Percentiles rank a stretch among this genome's conserved stretches.
Conservation (phyloP, 2,888 invertebrate genomes). For the Drosophila aldrichi region DNA sequence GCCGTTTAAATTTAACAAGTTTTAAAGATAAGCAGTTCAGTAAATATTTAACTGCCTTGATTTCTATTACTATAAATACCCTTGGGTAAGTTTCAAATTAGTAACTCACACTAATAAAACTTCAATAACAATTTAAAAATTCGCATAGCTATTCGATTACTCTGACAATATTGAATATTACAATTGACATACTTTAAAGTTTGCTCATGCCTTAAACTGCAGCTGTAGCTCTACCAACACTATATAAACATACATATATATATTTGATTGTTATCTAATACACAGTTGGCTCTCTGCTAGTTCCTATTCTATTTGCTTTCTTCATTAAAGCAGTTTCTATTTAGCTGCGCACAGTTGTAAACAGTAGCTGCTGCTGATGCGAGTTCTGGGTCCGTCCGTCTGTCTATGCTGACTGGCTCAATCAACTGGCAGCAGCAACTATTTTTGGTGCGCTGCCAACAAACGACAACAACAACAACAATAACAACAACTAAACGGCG, state of each 20-base stretch:
- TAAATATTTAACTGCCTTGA: too few species aligned
- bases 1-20: too few species aligned
- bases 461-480: constrained; percentile 16
- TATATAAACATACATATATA: not conserved
- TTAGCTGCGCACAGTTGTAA: constrained; percentile 48
- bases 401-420: constrained; percentile 57
- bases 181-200: not conserved
- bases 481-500: constrained; percentile 37
- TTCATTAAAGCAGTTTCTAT: constrained; percentile 45
- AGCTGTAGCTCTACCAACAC: not conserved
- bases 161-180: not conserved
- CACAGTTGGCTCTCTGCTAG: not conserved
- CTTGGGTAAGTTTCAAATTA: too few species aligned
- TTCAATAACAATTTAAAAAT: not conserved
- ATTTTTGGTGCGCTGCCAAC: constrained; percentile 72
- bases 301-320: constrained; percentile 3
- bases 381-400: constrained; percentile 35
- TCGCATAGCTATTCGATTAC: not conserved
- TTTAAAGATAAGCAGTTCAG: not conserved
- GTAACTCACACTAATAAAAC: too few species aligned
- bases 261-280: not conserved
- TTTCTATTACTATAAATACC: too few species aligned
- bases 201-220: not conserved
- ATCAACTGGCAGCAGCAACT: constrained; percentile 69
- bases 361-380: constrained; percentile 55